Conservation (phyloP, 1,140 invertebrate genomes). For the Centruroides vittatus region DNA sequence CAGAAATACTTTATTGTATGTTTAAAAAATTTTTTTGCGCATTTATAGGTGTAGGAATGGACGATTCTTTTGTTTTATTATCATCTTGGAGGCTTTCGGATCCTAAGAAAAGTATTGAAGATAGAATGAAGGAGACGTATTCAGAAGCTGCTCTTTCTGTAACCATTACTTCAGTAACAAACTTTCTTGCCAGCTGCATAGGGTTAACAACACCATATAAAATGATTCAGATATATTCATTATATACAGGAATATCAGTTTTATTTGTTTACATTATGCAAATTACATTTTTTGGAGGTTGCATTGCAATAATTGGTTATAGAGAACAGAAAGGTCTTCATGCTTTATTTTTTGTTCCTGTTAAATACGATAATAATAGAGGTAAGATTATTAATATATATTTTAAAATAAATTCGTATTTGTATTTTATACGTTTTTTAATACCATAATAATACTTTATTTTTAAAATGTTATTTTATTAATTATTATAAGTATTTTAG, state of each 20-base stretch:
- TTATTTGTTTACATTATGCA: slow-evolving; percentile 88
- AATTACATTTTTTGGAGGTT: slow-evolving; percentile 81
- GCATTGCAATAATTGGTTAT: slow-evolving; percentile 75
- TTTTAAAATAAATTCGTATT: too few relatives aligned
- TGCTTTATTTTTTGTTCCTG: slow-evolving; percentile 28
- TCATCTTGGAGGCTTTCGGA: slow-evolving; percentile 79
- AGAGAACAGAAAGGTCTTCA: slow-evolving; percentile 68
- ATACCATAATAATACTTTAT: too few relatives aligned
- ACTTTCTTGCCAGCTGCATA: slow-evolving; percentile 90
- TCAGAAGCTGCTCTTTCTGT: slow-evolving; percentile 94
- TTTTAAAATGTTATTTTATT: too few relatives aligned
- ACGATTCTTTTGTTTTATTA: slow-evolving; percentile 92
- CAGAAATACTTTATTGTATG: too few relatives aligned
- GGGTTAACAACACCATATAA: slow-evolving; percentile 88
- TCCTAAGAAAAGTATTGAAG: slow-evolving; percentile 57
- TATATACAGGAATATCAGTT: slow-evolving; percentile 84
- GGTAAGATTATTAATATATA: too few relatives aligned
- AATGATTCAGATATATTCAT: slow-evolving; percentile 87
- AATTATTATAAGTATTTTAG: too few relatives aligned
- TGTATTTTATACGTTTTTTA: too few relatives aligned
- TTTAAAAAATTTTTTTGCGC: too few relatives aligned
- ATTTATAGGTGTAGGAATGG: slow-evolving; percentile 74
- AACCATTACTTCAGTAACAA: slow-evolving; percentile 91
- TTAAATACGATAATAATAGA: too few relatives aligned
- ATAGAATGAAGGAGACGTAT: slow-evolving; percentile 71